Percentiles rank a stretch among this genome's conserved stretches.
Evolutionary conservation across 1,140 invertebrate species (phyloP).

Genomic region (Drosophila jambulina): DNA sequence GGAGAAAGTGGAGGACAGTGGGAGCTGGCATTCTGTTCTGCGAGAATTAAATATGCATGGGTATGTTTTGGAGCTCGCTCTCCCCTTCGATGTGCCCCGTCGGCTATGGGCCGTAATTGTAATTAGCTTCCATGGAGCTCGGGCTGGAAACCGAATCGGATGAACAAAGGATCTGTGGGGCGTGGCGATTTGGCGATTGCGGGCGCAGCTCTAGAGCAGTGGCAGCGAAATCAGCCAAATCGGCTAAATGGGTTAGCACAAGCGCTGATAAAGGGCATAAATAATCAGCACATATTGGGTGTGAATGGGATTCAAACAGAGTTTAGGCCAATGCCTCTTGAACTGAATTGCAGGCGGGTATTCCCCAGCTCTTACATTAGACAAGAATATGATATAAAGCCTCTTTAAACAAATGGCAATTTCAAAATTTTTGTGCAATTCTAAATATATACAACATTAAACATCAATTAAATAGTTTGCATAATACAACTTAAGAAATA

Average conservation of each 20-base stretch:
- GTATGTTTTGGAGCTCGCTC: conserved; percentile 54
- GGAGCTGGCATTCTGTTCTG: conserved; percentile 26
- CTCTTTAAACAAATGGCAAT: neutral
- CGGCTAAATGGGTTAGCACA: conserved; percentile 70
- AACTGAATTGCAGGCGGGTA: neutral
- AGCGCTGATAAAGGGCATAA: conserved; percentile 58
- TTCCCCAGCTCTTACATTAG: neutral
- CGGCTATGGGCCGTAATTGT: conserved; percentile 59
- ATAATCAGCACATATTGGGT: conserved; percentile 52
- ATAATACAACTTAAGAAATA: neutral
- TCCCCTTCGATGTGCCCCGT: conserved; percentile 5
- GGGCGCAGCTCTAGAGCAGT: conserved; percentile 9
- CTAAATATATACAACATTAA: neutral
- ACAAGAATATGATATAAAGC: too few species aligned
- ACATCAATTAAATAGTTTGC: too few species aligned
- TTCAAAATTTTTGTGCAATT: neutral
- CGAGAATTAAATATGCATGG: conserved; percentile 77
- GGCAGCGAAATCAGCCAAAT: conserved; percentile 57
- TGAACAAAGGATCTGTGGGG: conserved; percentile 54
- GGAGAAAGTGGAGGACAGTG: neutral
- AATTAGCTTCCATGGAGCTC: conserved; percentile 58
- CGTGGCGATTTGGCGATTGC: conserved; percentile 23
- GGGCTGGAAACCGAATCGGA: conserved; percentile 38
- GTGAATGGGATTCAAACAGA: conserved; percentile 31
- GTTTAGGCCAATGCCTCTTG: conserved; percentile 11